phyloP scores from a whole-genome alignment of 2,888 invertebrate genomes.

The Ennomos quercinarius region DNA sequence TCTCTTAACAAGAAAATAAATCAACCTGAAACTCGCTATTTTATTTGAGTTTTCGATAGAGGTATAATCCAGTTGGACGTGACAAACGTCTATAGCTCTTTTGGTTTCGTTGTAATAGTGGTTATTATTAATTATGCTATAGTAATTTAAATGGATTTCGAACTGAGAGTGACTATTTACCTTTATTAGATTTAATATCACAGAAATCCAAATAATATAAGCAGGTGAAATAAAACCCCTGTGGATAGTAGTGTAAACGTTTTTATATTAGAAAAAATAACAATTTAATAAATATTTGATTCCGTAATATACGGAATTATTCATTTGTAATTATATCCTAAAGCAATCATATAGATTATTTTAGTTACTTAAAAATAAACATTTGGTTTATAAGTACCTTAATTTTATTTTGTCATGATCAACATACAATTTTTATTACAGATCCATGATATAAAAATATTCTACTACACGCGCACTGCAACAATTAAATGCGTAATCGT shows the following conservation, averaged over 20 bases:
- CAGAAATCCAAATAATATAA: too few relatives aligned
- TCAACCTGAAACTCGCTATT: too few relatives aligned
- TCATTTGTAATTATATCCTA: slow-evolving; percentile 38
- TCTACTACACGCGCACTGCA: slow-evolving; percentile 3
- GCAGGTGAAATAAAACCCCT: slow-evolving; percentile 37
- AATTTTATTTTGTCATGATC: slow-evolving; percentile 72
- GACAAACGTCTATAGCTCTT: too few relatives aligned
- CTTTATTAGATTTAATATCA: neutral
- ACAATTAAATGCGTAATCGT: neutral
- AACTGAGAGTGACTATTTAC: neutral
- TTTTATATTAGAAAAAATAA: slow-evolving; percentile 69
- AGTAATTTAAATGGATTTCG: too few relatives aligned
- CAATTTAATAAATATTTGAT: slow-evolving; percentile 69
- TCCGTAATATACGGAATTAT: slow-evolving; percentile 79
- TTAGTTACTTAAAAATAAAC: slow-evolving; percentile 60
- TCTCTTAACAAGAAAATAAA: too few relatives aligned
- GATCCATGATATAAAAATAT: slow-evolving; percentile 45
- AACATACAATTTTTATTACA: slow-evolving; percentile 53
- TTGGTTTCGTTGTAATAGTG: too few relatives aligned
- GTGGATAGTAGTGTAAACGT: slow-evolving; percentile 40
- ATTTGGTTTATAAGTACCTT: slow-evolving; percentile 64
- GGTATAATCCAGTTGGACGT: too few relatives aligned
- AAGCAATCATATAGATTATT: slow-evolving; percentile 35
- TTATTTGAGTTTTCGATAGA: too few relatives aligned
- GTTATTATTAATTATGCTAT: too few relatives aligned